Evolutionary conservation across 2,888 invertebrate species (phyloP).

Genomic region (Teinopalpus imperialis): DNA sequence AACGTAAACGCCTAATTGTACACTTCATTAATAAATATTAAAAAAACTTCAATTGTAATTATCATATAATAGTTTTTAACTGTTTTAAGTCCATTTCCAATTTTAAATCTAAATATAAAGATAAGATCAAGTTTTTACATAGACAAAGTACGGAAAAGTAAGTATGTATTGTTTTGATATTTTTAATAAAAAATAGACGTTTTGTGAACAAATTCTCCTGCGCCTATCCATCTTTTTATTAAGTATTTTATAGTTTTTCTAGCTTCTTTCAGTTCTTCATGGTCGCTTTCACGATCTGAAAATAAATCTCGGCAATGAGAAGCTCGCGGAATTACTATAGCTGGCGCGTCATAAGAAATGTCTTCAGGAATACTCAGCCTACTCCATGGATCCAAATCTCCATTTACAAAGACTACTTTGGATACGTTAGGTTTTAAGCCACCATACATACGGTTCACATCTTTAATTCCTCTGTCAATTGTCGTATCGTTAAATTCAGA

Average conservation of each 20-base stretch:
- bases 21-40: no score
- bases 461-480: constrained; percentile 55
- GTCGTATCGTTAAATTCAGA: constrained; percentile 51
- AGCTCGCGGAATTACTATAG: constrained; percentile 51
- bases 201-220: constrained; percentile 35
- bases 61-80: no score
- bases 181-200: neutral
- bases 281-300: constrained; percentile 46
- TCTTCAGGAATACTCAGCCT: constrained; percentile 73
- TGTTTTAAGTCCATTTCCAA: no score
- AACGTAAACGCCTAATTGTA: no score
- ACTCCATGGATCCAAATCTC: constrained; percentile 83
- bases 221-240: constrained; percentile 62
- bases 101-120: no score
- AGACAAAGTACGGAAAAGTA: no score
- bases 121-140: no score
- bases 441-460: constrained; percentile 76
- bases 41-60: no score
- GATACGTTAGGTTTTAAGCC: constrained; percentile 69
- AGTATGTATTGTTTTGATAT: no score
- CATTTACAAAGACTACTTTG: constrained; percentile 82
- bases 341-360: constrained; percentile 59
- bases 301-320: constrained; percentile 64
- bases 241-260: constrained; percentile 56
- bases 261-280: constrained; percentile 59